Conservation (phyloP, 2,797 vertebrate genomes). For the Amphiprion clarkii region DNA sequence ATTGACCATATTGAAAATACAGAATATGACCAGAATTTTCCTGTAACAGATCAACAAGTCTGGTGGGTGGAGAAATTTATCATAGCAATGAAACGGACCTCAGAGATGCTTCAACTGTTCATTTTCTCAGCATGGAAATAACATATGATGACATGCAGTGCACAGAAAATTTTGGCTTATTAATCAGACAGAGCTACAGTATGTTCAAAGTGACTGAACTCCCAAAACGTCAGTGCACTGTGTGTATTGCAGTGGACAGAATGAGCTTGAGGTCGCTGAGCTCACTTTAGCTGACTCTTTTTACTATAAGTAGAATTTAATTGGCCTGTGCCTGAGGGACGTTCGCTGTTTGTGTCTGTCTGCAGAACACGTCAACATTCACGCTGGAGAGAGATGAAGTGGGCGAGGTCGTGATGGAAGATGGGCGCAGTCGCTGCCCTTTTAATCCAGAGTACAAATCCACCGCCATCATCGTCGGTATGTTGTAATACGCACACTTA, state of each 20-base stretch:
- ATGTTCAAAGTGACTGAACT: constrained; percentile 5
- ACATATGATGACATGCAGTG: background rate
- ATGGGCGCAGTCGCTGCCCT: constrained; percentile 93
- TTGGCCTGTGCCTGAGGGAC: constrained; percentile 55
- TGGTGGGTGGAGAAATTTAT: background rate
- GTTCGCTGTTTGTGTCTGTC: constrained; percentile 47
- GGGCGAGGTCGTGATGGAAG: constrained; percentile 88
- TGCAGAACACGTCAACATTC: constrained; percentile 89
- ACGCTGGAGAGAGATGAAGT: constrained; percentile 82
- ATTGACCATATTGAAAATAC: background rate
- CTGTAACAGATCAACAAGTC: background rate
- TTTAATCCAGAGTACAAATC: constrained; percentile 95
- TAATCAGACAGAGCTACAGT: background rate
- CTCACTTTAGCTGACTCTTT: constrained; percentile 34
- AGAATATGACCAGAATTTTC: background rate
- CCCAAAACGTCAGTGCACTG: background rate
- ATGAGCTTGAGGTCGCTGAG: constrained; percentile 18
- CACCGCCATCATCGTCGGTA: constrained; percentile 94
- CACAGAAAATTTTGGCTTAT: background rate
- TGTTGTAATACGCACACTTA: constrained; percentile 48
- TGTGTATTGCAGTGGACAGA: constrained; percentile 18
- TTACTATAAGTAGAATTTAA: constrained; percentile 48
- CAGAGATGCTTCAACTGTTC: too few relatives aligned
- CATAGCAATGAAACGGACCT: too few relatives aligned
- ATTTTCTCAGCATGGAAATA: background rate